A percentile compares a stretch with the other conserved stretches of the same genome.
These are phyloP conservation scores for Thamnophis elegans DNA, from an alignment of 2,797 vertebrate species.

Conservation along the genomic window DNA sequence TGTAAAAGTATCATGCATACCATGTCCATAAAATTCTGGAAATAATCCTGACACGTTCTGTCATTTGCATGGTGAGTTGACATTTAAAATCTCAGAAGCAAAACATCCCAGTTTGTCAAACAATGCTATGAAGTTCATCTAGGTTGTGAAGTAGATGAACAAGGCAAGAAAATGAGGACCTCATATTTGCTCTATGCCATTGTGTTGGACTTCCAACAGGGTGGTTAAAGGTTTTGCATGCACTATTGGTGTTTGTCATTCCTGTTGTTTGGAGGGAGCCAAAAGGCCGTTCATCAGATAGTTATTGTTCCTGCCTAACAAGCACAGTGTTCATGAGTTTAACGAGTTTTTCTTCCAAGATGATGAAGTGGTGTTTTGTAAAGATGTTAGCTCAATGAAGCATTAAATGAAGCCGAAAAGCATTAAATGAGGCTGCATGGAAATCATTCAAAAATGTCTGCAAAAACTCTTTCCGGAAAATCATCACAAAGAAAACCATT, in stretches of 20 bases:
- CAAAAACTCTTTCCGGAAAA: not conserved
- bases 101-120: not conserved
- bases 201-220: not conserved
- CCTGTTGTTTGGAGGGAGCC: not conserved
- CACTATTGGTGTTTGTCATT: not conserved
- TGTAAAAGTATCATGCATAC: not conserved
- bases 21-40: not conserved
- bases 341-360: not conserved
- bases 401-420: not conserved
- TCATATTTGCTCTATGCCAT: not conserved
- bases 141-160: not conserved
- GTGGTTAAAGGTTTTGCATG: not conserved
- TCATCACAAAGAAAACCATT: not conserved
- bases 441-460: not conserved
- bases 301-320: not conserved
- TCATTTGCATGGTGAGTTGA: not conserved
- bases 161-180: not conserved
- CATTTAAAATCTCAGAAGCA: not conserved
- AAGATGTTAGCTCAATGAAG: not conserved
- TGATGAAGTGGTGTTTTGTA: not conserved
- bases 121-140: not conserved
- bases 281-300: not conserved
- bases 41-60: not conserved
- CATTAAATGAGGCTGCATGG: not conserved
- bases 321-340: not conserved